Evolutionary conservation across 2,113 vertebrate genomes (phyloP).

Genomic region (Balaenoptera acutorostrata): DNA sequence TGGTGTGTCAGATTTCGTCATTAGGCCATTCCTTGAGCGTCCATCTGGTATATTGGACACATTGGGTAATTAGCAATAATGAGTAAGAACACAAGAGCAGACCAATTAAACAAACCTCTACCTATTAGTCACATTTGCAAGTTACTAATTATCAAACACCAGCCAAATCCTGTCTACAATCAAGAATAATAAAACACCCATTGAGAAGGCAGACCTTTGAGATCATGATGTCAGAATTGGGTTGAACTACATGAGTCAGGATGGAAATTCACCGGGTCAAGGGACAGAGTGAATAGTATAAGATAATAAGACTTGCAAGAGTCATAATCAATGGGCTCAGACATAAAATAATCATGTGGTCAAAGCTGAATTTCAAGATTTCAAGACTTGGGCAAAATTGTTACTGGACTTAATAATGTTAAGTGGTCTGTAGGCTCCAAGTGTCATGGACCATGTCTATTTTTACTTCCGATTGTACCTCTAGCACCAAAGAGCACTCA

Average conservation of each 20-base stretch:
- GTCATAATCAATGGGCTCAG: not conserved
- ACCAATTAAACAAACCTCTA: conserved; percentile 8
- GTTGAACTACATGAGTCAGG: conserved; percentile 10
- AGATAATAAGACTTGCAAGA: not conserved
- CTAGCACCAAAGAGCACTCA: not conserved
- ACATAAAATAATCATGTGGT: not conserved
- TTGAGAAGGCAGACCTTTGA: conserved; percentile 12
- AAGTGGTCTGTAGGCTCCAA: not conserved
- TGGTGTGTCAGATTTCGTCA: not conserved
- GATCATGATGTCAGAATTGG: not conserved
- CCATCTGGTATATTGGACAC: not conserved
- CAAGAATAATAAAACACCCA: not conserved
- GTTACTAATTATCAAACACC: not conserved
- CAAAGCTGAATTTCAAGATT: not conserved
- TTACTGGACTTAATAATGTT: not conserved
- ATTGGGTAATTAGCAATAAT: conserved; percentile 24
- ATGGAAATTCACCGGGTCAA: conserved; percentile 33
- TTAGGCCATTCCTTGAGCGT: not conserved
- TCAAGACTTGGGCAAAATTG: not conserved
- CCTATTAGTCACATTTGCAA: conserved; percentile 16
- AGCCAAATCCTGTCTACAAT: conserved; percentile 3
- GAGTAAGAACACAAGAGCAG: conserved; percentile 40
- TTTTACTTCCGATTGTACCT: not conserved
- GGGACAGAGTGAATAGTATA: not conserved
- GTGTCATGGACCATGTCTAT: not conserved